Evolutionary conservation across 1,140 invertebrate species (phyloP).

Genomic region (Pseudobourletiella spinata): DNA sequence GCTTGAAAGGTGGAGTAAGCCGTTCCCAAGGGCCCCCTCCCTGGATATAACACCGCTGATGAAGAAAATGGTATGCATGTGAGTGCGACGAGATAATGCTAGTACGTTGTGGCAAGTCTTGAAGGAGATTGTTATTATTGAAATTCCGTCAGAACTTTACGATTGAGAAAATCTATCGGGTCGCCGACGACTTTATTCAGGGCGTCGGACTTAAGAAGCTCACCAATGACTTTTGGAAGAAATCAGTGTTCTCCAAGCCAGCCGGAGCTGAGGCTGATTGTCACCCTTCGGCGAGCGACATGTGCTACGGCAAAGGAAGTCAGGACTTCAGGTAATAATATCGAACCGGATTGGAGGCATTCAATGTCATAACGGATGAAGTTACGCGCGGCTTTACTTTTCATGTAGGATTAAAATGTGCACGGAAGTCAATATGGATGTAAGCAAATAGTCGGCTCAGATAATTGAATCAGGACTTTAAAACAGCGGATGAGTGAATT

Average conservation of each 20-base stretch:
- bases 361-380: background rate
- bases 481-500: background rate
- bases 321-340: constrained; percentile 40
- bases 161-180: constrained; percentile 62
- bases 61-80: constrained; percentile 28
- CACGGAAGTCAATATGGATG: constrained; percentile 43
- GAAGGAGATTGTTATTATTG: background rate
- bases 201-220: constrained; percentile 74
- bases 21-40: constrained; percentile 42
- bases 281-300: constrained; percentile 45
- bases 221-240: constrained; percentile 69
- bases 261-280: constrained; percentile 53
- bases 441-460: too few relatives aligned
- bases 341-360: background rate
- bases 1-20: constrained; percentile 42
- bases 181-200: constrained; percentile 75
- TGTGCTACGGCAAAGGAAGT: constrained; percentile 43
- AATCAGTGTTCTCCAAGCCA: constrained; percentile 70
- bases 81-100: too few relatives aligned
- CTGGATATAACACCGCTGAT: constrained; percentile 44
- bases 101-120: background rate
- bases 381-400: too few relatives aligned
- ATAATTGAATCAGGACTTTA: background rate
- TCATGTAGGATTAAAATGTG: constrained; percentile 50
- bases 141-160: constrained; percentile 53